Conservation (phyloP, 2,888 invertebrate species). For the Dryobota labecula region DNA sequence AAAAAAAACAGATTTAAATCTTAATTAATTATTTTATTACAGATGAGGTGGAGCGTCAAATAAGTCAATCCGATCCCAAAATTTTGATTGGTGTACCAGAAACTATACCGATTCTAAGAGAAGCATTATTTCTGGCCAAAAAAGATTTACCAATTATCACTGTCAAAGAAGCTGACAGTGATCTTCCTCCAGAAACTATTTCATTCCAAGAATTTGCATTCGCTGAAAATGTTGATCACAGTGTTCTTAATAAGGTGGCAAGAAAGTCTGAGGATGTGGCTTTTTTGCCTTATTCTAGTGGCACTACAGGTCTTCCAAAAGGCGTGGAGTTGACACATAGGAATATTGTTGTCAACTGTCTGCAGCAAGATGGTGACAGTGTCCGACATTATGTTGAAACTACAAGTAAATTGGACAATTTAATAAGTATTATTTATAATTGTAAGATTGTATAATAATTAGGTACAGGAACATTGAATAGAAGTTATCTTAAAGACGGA, state of each 20-base stretch:
- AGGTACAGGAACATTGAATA: no score
- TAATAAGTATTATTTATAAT: no score
- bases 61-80: conserved; percentile 91
- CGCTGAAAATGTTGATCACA: conserved; percentile 85
- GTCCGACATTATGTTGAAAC: conserved; percentile 75
- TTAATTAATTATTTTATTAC: conserved; percentile 66
- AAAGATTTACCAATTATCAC: conserved; percentile 88
- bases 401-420: conserved; percentile 73
- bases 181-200: conserved; percentile 88
- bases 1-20: not conserved
- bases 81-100: conserved; percentile 90
- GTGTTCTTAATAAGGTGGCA: conserved; percentile 81
- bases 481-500: not conserved
- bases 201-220: conserved; percentile 91
- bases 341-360: conserved; percentile 87
- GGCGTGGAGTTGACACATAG: conserved; percentile 92
- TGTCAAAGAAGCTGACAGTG: conserved; percentile 61
- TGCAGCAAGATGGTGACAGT: conserved; percentile 74
- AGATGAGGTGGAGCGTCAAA: conserved; percentile 93
- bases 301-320: conserved; percentile 95
- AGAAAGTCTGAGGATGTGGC: conserved; percentile 89
- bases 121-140: conserved; percentile 84
- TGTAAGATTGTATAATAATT: not conserved
- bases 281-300: conserved; percentile 95
- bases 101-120: conserved; percentile 83